A percentile compares a stretch with the other conserved stretches of the same genome.
Evolutionary conservation across 1,140 invertebrate species (phyloP).

Genomic region (Tetragonula clypearis): DNA sequence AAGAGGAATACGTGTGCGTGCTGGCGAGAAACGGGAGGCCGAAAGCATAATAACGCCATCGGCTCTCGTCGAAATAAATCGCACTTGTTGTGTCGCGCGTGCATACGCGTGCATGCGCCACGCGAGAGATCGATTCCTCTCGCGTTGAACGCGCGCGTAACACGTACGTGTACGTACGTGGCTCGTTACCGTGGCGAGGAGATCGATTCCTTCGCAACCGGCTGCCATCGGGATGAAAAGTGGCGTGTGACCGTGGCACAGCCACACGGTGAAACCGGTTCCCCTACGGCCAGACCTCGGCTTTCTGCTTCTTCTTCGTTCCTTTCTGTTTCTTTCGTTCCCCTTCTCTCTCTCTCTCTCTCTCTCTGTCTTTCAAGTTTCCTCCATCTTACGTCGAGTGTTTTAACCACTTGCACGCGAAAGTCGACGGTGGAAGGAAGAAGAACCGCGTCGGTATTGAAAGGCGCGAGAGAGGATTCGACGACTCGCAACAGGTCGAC

Average conservation of each 20-base stretch:
- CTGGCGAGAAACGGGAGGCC: not conserved
- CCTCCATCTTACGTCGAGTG: not conserved
- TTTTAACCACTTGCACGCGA: not conserved
- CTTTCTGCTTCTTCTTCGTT: constrained; percentile 20
- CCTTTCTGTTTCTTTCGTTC: constrained; percentile 50
- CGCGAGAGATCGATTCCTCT: constrained; percentile 21
- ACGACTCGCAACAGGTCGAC: not conserved
- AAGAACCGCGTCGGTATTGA: not conserved
- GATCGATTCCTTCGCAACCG: constrained; percentile 49
- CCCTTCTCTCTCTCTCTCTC: not conserved
- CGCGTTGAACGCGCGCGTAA: constrained; percentile 19
- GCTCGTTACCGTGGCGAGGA: constrained; percentile 37
- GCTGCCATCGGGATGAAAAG: constrained; percentile 44
- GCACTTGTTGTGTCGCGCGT: no score
- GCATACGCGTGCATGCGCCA: no score
- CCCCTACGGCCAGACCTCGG: constrained; percentile 12
- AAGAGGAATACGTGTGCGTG: not conserved
- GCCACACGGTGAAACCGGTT: constrained; percentile 43
- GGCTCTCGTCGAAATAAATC: not conserved
- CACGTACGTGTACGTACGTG: not conserved
- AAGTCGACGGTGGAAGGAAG: not conserved
- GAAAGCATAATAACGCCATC: not conserved
- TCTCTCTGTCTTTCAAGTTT: no score
- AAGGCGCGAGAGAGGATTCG: not conserved
- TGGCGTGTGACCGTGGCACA: constrained; percentile 50